Evolutionary conservation across 1,140 invertebrate genomes (phyloP).

Genomic region (Drosophila lacteicornis): DNA sequence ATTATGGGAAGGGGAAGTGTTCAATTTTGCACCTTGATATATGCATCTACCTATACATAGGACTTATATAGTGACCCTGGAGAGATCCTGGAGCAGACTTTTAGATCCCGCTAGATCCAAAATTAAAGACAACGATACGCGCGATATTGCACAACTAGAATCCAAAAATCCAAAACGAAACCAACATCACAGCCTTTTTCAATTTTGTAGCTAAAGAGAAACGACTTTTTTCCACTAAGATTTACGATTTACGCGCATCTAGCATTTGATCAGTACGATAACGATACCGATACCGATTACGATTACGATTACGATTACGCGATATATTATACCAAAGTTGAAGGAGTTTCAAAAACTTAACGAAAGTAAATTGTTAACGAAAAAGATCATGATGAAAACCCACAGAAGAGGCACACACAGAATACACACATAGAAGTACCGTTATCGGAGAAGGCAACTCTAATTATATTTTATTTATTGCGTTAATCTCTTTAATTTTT

Average conservation of each 20-base stretch:
- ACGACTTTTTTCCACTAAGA: constrained; percentile 19
- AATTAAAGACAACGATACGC: constrained; percentile 34
- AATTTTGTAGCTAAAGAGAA: constrained; percentile 36
- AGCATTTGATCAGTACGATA: constrained; percentile 30
- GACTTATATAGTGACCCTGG: constrained; percentile 33
- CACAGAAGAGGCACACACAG: constrained; percentile 55
- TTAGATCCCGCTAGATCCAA: constrained; percentile 12
- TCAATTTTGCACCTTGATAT: constrained; percentile 66
- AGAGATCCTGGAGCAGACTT: constrained; percentile 36
- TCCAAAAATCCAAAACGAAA: constrained; percentile 1
- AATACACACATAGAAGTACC: constrained; percentile 16
- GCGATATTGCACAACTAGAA: constrained; percentile 8
- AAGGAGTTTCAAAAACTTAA: constrained; percentile 61
- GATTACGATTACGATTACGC: constrained; percentile 13
- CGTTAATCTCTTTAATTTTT: not conserved
- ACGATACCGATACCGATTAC: not conserved
- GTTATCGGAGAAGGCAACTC: constrained; percentile 12
- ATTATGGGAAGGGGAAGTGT: constrained; percentile 31
- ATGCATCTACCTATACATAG: constrained; percentile 35
- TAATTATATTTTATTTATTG: constrained; percentile 17
- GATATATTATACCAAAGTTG: constrained; percentile 68
- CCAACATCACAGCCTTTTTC: constrained; percentile 38
- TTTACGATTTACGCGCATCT: constrained; percentile 20
- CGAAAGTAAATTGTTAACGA: constrained; percentile 28
- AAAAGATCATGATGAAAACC: constrained; percentile 22